These are phyloP conservation scores for Pteropus alecto DNA, from an alignment of 2,113 vertebrate genomes.

Conservation along the genomic window DNA sequence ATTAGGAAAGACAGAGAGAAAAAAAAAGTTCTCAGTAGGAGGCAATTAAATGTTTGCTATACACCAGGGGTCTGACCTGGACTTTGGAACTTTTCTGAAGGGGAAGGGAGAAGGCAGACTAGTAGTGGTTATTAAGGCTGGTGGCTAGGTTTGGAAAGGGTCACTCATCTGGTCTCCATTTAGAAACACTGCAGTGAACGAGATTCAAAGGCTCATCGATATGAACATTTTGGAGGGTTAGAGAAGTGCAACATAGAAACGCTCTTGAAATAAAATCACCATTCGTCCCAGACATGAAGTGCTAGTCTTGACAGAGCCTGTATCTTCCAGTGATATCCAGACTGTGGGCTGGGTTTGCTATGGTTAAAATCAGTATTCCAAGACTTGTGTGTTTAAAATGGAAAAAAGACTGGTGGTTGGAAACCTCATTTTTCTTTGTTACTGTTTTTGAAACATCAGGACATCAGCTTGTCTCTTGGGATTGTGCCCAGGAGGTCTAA, in stretches of 20 bases:
- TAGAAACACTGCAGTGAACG: not conserved
- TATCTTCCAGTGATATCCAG: slow-evolving; percentile 34
- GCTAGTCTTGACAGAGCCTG: slow-evolving; percentile 9
- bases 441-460: slow-evolving; percentile 77
- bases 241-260: slow-evolving; percentile 11
- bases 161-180: not conserved
- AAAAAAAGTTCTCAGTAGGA: not conserved
- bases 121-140: not conserved
- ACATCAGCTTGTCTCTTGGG: slow-evolving; percentile 74
- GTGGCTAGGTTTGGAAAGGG: not conserved
- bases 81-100: not conserved
- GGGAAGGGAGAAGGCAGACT: not conserved
- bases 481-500: slow-evolving; percentile 70
- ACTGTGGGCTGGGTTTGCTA: slow-evolving; percentile 50
- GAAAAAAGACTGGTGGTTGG: slow-evolving; percentile 65
- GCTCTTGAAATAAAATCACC: slow-evolving; percentile 33
- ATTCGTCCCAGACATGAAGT: slow-evolving; percentile 18
- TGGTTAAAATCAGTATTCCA: slow-evolving; percentile 68
- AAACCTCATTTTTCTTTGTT: slow-evolving; percentile 68
- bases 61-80: not conserved
- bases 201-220: not conserved
- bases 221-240: not conserved
- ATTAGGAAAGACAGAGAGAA: not conserved
- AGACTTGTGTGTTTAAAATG: slow-evolving; percentile 60
- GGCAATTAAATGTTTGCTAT: not conserved